A percentile compares a stretch with the other conserved stretches of the same genome.
phyloP scores from a whole-genome alignment of 2,888 invertebrate species.

The Hydropsyche betteni region DNA sequence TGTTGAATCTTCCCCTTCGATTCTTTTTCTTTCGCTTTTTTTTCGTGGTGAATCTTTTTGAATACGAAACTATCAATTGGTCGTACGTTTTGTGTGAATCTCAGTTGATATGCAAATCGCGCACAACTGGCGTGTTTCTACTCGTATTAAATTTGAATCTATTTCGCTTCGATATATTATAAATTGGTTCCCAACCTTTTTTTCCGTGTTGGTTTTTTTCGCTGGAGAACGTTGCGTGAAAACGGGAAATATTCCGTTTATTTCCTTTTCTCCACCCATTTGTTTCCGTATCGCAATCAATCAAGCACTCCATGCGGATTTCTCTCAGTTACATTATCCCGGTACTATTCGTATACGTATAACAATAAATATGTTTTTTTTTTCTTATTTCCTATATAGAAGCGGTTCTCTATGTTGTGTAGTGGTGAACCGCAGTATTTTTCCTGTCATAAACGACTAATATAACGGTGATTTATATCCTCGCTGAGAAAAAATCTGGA shows the following conservation, averaged over 20 bases:
- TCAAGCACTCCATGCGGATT: constrained; percentile 33
- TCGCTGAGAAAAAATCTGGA: constrained; percentile 1
- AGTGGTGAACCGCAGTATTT: constrained; percentile 27
- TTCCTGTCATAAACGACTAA: constrained; percentile 33
- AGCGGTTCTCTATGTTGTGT: constrained; percentile 13
- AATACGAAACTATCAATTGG: no score
- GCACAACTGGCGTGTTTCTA: no score
- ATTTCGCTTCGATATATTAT: no score
- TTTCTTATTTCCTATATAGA: constrained; percentile 5
- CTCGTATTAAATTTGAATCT: no score
- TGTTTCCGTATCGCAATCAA: constrained; percentile 33
- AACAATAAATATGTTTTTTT: background rate
- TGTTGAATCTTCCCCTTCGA: constrained; percentile 22
- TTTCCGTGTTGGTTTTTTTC: no score
- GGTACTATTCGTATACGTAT: background rate
- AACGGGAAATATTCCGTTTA: constrained; percentile 28
- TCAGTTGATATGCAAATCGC: no score
- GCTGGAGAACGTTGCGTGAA: constrained; percentile 19
- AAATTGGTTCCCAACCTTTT: no score
- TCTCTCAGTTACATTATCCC: constrained; percentile 24
- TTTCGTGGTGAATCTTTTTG: background rate
- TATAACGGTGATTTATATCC: constrained; percentile 28
- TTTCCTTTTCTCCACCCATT: constrained; percentile 21
- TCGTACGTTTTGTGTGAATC: no score
- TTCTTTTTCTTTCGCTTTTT: background rate